Percentiles rank a stretch among this genome's conserved stretches.
These are phyloP conservation scores for Ramphastos sulfuratus DNA, from an alignment of 2,113 vertebrate species.

Conservation along the genomic window DNA sequence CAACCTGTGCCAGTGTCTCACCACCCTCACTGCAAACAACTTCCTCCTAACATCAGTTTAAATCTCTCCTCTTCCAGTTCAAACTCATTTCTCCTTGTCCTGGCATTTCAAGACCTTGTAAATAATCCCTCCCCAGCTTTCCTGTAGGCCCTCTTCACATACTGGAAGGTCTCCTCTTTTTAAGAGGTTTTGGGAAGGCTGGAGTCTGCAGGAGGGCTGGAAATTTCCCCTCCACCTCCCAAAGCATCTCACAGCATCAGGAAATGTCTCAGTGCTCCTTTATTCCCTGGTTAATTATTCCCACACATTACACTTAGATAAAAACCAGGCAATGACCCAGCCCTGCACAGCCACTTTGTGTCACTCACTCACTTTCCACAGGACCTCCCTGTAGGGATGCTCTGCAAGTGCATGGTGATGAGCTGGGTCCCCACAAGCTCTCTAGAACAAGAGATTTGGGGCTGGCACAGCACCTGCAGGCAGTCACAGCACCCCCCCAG, in stretches of 20 bases:
- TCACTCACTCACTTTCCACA: neutral
- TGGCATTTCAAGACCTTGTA: no score
- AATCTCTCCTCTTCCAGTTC: no score
- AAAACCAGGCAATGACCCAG: neutral
- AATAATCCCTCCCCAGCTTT: no score
- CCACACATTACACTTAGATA: neutral
- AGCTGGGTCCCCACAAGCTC: neutral
- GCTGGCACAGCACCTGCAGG: no score
- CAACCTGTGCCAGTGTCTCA: no score
- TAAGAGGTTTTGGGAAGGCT: neutral
- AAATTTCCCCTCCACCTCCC: neutral
- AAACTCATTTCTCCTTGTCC: no score
- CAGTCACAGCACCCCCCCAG: no score
- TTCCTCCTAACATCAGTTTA: no score
- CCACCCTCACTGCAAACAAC: no score
- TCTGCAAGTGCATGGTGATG: accelerated
- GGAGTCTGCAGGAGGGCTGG: neutral
- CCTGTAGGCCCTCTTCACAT: no score
- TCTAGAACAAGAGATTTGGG: neutral
- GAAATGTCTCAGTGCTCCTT: neutral
- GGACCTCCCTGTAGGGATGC: neutral
- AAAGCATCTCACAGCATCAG: neutral
- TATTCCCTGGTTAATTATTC: neutral
- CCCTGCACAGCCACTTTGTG: neutral
- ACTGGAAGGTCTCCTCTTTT: neutral